phyloP scores from a whole-genome alignment of 1,140 invertebrate genomes.

The Anastrepha obliqua region DNA sequence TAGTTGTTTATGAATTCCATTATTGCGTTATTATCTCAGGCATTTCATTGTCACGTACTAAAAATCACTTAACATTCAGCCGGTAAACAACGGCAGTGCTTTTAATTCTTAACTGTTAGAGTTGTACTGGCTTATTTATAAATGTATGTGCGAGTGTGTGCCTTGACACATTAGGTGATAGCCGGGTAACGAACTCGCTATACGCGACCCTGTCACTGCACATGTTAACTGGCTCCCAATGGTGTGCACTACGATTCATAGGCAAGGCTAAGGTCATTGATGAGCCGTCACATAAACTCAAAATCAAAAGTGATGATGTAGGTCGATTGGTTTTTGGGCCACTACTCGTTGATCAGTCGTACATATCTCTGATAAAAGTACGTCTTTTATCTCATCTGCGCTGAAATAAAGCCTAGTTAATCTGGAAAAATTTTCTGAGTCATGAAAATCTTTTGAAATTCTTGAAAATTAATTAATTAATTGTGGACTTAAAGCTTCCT shows the following conservation, averaged over 20 bases:
- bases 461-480: too few species aligned
- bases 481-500: too few species aligned
- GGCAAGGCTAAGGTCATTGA: conserved; percentile 3
- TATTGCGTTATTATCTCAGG: neutral
- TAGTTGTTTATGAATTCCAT: neutral
- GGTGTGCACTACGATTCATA: neutral
- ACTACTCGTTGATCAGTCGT: too few species aligned
- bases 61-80: neutral
- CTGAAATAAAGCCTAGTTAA: too few species aligned
- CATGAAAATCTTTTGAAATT: too few species aligned
- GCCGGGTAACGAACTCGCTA: neutral
- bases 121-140: neutral
- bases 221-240: neutral
- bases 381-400: too few species aligned
- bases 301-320: too few species aligned
- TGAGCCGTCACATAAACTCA: too few species aligned
- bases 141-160: neutral
- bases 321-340: too few species aligned
- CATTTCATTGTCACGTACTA: conserved; percentile 19
- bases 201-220: conserved; percentile 12
- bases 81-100: neutral
- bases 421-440: too few species aligned
- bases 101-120: conserved; percentile 12
- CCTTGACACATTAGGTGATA: neutral
- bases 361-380: too few species aligned